Base-by-base conservation (phyloP, 1,140 invertebrate species). In the Gonioctena quinquepunctata region DNA sequence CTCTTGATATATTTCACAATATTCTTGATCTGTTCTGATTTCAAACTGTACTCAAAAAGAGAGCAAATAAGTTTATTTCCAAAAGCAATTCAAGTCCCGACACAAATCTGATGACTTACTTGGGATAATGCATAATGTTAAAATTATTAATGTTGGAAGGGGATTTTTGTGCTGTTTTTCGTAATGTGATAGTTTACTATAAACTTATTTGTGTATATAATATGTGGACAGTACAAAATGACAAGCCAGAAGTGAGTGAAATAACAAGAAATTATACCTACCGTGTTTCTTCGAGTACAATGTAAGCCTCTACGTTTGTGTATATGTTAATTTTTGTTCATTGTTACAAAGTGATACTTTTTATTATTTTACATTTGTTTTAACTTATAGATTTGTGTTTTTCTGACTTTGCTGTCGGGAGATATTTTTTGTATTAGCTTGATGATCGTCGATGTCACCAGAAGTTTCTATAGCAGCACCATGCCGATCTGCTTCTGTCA, bases 321-420 rank as follows among this genome's bases (percentile, higher is more conserved):
- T 77, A 77, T 72, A 79, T 79, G 75, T 79, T 79, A 76, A 68
- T 74, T 76, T 79, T 74, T 68, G 75, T 77, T 79, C 78, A 78
- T 77, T 80, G 79, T 80, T 80, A 77, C 74, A 80, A 80, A 80
- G 79, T 80, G 79, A 80, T 80, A 80, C 73, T 75, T 77, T 77
- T 73, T 69, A 74, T 76, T 75, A 71, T 76, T 70, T 77, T 73
- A 68, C 59, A 68, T 57, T 72, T 69, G 67, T 69, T 66, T 75
- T 72, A 71, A 72, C 67, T 72, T 72, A 64, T 72, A 74, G 61
- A 72, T 42, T 52, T 56, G 26, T 63, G 69, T 70, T 72, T 76
- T 70, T 67, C 62, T 50, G 25, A 23, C 26, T 18, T 54, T 5
- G n/a, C 25, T n/a, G 65, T 64, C 66, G 70, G 66, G 72, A 71